phyloP scores from a whole-genome alignment of 2,113 vertebrate genomes.

The Sinocyclocheilus rhinocerous region DNA sequence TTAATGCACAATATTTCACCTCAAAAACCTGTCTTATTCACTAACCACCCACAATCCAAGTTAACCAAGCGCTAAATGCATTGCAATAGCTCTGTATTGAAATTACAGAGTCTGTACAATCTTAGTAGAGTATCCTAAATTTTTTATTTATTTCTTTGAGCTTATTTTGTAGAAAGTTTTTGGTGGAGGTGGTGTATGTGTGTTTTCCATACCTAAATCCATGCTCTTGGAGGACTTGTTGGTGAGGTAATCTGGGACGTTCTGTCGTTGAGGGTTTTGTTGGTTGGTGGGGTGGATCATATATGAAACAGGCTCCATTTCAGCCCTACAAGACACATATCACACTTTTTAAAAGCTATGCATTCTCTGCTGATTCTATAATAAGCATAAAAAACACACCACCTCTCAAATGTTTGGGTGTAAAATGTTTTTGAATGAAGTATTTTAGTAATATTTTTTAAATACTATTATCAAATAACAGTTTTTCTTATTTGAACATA shows the following conservation, averaged over 20 bases:
- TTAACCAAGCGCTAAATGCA: background rate
- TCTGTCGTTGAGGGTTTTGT: slow-evolving; percentile 63
- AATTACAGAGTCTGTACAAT: background rate
- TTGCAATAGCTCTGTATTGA: background rate
- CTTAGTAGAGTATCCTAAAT: background rate
- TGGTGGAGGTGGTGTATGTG: slow-evolving; percentile 13
- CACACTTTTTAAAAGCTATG: too few species aligned
- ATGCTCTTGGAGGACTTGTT: slow-evolving; percentile 90
- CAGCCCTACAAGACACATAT: slow-evolving; percentile 9
- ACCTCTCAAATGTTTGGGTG: background rate
- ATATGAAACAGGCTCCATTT: background rate
- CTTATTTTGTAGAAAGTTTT: background rate
- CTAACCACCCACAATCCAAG: background rate
- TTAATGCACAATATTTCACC: background rate
- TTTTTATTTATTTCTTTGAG: too few species aligned
- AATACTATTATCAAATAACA: background rate
- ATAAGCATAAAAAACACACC: background rate
- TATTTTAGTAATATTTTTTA: background rate
- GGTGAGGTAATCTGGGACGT: slow-evolving; percentile 69
- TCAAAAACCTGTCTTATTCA: background rate
- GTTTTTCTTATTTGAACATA: background rate
- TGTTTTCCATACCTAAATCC: slow-evolving; percentile 85
- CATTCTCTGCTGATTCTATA: too few species aligned
- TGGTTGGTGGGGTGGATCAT: slow-evolving; percentile 48
- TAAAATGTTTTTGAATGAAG: background rate